Base-by-base conservation (phyloP, 2,113 vertebrate genomes). In the Eptesicus fuscus region DNA sequence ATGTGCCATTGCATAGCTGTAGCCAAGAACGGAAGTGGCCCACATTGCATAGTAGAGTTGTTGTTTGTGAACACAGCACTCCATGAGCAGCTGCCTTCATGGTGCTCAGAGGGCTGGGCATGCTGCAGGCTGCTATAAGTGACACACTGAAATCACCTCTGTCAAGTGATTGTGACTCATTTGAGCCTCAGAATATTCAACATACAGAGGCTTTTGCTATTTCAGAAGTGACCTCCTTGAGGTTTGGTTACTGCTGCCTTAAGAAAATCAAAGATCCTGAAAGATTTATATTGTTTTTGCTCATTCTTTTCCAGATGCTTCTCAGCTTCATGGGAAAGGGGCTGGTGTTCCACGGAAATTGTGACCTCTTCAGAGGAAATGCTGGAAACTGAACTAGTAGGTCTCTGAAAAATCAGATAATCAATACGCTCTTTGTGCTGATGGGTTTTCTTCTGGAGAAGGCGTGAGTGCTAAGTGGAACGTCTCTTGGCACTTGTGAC, bases 241-340 rank as follows among this genome's bases (percentile, higher is more conserved):
- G 40, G 28, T 85, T 87, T 82, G 44, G 65, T 83, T 88, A 40
- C 35, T 77, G 32, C 70, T 42, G 25, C 63, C 77, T 71, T 67
- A 56, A 40, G 79, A 65, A 53, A 88, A 88, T 37, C 56, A 9
- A 23, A 79, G 92, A 18, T 61, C 74, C 76, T 22, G 0, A 96
- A 13, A 53, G 70, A 17, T n/a, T 49, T 32, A 11, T 93, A 40
- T 77, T 96, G 18, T 93, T 91, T 93, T 95, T 90, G 6, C 83
- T 98, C 97, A 88, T 0, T 97, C 96, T 74, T 94, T 98, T 98
- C 56, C 98, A 99, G 99, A 99, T 98, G 95, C 98, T 88, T 97
- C 98, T 96, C 98, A 98, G 96, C 98, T 98, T 91, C 99, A 99
- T 0, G 96, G 98, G 70, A 99, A 99, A 97, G 98, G 98, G 88